Base-by-base conservation (phyloP, 1,140 invertebrate genomes). In the Periplaneta americana region DNA sequence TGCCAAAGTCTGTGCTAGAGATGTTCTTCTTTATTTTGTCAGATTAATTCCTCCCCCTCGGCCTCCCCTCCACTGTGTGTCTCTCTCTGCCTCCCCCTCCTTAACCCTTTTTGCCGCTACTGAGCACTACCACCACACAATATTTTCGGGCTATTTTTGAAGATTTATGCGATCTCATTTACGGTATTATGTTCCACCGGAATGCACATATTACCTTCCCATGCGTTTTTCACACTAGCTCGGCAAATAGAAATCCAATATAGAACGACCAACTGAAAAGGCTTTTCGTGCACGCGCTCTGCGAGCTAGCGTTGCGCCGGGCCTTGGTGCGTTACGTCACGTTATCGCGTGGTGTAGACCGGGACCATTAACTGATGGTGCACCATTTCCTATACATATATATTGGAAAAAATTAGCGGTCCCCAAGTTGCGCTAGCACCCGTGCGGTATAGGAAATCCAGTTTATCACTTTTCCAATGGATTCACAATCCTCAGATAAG, bases 171-270 rank as follows among this genome's bases (percentile, higher is more conserved):
- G 31, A 34, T 81, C 75, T 81, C 80, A 83, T 81, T 83, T 81
- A 74, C 36, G 82, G 82, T 75, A 81, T 83, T 83, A 81, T 81
- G 82, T 83, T 83, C 82, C 82, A 78, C 80, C 66, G 82, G 82
- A 83, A 81, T 83, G 82, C 82, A 83, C 80, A 78, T 83, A 83
- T 83, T 83, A 83, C 80, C 82, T 78, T 78, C 66, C 75, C 80
- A 79, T 78, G 75, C 74, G 75, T 82, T 81, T 81, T 81, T 78
- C 75, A 78, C 75, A 81, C 74, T 66, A 48, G 75, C 81, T 66
- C 74, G 34, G 78, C 78, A 82, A 82, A 82, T 82, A 82, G 81
- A 82, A 82, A 82, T 82, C 75, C 81, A 82, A 82, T 82, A 82
- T 37, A 79, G 66, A 57, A 79, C 28, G 48, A 37, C 33, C 35